phyloP scores from a whole-genome alignment of 2,888 invertebrate species.

The Lasioglossum villosulum region DNA sequence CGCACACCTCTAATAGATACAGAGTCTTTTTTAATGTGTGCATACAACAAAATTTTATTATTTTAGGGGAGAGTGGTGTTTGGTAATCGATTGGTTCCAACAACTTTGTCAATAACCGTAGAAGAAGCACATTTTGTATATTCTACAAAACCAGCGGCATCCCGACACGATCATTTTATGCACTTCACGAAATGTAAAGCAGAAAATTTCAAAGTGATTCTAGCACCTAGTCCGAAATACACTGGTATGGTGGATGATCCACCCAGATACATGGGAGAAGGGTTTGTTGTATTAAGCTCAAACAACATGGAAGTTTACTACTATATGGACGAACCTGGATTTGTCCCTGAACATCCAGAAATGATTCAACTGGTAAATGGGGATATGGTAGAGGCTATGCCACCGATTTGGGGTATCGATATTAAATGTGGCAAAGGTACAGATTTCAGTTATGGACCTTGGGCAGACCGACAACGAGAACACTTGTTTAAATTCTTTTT shows the following conservation, averaged over 20 bases:
- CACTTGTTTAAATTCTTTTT: constrained; percentile 98
- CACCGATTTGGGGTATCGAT: constrained; percentile 98
- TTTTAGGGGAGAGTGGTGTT: constrained; percentile 94
- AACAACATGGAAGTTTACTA: constrained; percentile 97
- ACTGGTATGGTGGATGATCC: constrained; percentile 97
- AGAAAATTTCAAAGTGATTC: constrained; percentile 97
- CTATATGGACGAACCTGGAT: constrained; percentile 98
- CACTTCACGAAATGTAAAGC: constrained; percentile 97
- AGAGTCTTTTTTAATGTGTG: not conserved
- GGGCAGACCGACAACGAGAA: constrained; percentile 99
- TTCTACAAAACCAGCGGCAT: constrained; percentile 97
- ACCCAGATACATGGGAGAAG: constrained; percentile 98
- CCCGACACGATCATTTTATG: constrained; percentile 97
- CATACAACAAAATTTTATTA: constrained; percentile 12
- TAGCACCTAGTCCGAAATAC: constrained; percentile 98
- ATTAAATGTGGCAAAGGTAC: constrained; percentile 97
- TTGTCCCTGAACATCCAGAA: constrained; percentile 96
- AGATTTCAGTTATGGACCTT: constrained; percentile 99
- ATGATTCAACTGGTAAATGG: constrained; percentile 95
- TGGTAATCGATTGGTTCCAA: constrained; percentile 97
- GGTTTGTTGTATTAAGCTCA: constrained; percentile 98
- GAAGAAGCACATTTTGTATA: constrained; percentile 98
- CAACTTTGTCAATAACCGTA: constrained; percentile 95
- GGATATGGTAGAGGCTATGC: constrained; percentile 96
- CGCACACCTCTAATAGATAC: not conserved